These are phyloP conservation scores for Vannuccia rotundouncinata DNA, from an alignment of 2,888 invertebrate genomes.

Conservation along the genomic window DNA sequence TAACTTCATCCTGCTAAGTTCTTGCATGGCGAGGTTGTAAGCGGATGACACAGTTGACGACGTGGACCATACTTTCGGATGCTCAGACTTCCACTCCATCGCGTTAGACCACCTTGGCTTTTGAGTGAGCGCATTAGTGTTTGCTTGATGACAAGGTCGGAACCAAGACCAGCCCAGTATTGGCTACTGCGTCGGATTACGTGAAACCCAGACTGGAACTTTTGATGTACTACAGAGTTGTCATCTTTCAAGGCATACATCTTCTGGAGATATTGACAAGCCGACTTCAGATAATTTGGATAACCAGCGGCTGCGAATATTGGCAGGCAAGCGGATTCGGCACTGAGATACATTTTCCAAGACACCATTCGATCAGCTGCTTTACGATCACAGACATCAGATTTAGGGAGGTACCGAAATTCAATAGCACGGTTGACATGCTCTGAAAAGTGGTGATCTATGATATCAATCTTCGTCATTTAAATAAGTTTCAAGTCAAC, in stretches of 20 bases:
- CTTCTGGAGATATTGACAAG: background rate
- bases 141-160: constrained; percentile 36
- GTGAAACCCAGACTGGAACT: constrained; percentile 37
- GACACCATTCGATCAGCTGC: constrained; percentile 3
- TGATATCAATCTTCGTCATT: background rate
- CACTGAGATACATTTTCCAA: constrained; percentile 4
- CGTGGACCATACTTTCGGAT: constrained; percentile 40
- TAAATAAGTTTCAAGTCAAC: background rate
- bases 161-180: constrained; percentile 38
- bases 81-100: constrained; percentile 35
- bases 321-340: constrained; percentile 5
- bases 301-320: constrained; percentile 6
- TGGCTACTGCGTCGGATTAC: constrained; percentile 38
- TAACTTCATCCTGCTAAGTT: constrained; percentile 34
- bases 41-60: constrained; percentile 38
- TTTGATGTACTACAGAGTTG: constrained; percentile 34
- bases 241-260: constrained; percentile 19
- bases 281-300: background rate
- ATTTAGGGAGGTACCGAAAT: background rate
- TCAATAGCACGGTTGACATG: background rate
- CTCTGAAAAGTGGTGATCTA: background rate
- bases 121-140: constrained; percentile 38
- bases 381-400: background rate
- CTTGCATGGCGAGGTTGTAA: constrained; percentile 40
- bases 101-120: constrained; percentile 38